Percentiles rank a stretch among this genome's conserved stretches.
phyloP scores from a whole-genome alignment of 2,888 invertebrate species.

The Torymus tubicola region DNA sequence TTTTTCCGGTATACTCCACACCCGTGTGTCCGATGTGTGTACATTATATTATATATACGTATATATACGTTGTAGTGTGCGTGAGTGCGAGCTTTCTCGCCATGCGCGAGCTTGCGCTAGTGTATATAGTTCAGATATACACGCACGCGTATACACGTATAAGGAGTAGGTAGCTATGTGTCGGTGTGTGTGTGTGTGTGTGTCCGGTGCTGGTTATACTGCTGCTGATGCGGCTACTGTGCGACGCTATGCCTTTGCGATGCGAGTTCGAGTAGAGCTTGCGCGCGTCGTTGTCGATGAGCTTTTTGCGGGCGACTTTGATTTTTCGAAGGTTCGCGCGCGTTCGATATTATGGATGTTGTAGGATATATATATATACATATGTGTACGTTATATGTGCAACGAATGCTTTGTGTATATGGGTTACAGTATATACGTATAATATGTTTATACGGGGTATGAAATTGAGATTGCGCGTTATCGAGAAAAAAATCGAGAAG shows the following conservation, averaged over 20 bases:
- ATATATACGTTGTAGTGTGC: too few relatives aligned
- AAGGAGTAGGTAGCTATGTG: neutral
- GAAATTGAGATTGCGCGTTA: too few relatives aligned
- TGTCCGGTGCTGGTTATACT: neutral
- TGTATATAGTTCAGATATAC: neutral
- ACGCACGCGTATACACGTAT: neutral
- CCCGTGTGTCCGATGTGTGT: neutral
- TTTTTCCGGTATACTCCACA: neutral
- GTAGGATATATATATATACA: too few relatives aligned
- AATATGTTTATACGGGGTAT: too few relatives aligned
- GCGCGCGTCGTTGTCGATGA: neutral
- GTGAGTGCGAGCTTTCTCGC: conserved; percentile 10
- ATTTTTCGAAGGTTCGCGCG: neutral
- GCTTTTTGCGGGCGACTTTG: conserved; percentile 7
- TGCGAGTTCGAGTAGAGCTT: conserved; percentile 11
- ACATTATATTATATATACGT: neutral
- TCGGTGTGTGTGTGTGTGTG: neutral
- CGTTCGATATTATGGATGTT: too few relatives aligned
- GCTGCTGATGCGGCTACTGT: too few relatives aligned
- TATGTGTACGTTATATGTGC: too few relatives aligned
- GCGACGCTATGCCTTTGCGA: too few relatives aligned
- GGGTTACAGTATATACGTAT: too few relatives aligned
- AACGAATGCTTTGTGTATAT: too few relatives aligned
- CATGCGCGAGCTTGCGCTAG: conserved; percentile 19
- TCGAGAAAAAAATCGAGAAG: too few relatives aligned